Base-by-base conservation (phyloP, 2,888 invertebrate genomes). In the Hydropsyche betteni region DNA sequence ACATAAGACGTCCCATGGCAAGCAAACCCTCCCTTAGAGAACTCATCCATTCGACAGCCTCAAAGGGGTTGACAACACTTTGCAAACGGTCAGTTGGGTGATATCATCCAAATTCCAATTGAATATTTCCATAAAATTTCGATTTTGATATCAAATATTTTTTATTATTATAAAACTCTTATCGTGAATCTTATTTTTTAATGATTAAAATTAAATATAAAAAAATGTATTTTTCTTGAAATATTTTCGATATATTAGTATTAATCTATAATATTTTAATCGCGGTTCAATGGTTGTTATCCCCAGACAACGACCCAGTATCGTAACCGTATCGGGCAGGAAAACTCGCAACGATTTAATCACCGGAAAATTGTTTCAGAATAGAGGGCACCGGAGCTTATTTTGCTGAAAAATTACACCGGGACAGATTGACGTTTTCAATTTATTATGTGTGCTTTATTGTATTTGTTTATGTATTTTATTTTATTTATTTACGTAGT, bases 391-490 rank as follows among this genome's bases (percentile, higher is more conserved):
- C 38, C 12, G 52, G 64, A 64, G 73, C 69, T 76, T 76, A 69
- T 70, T 74, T 69, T 69, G 64, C 55, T 76, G 76, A 76, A 76
- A 76, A 74, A 76, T 76, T 76, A 76, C 76, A 50, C 34, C 76
- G 51, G 51, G 74, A 64, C 74, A 73, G 76, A 76, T 76, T 76
- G 76, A 76, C 76, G 76, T 74, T 74, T 76, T 76, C 76, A 74
- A 76, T 76, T 76, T 76, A 76, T 76, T 76, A 69, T 55, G 69
- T 74, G 76, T 76, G 76, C 76, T 76, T 69, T 74, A 44, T 74
- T 14, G 33, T 74, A 74, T 76, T 76, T 76, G 68, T 76, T 75
- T 50, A 58, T 68, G 53, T 69, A 50, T 68, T 58, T 68, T 44
- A 44, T 44, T 44, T 44, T 44, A 69, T 74, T 68, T 69, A 69